Percentiles rank a stretch among this genome's conserved stretches.
Evolutionary conservation across 2,888 invertebrate genomes (phyloP).

Genomic region (Drosophila phalerata): DNA sequence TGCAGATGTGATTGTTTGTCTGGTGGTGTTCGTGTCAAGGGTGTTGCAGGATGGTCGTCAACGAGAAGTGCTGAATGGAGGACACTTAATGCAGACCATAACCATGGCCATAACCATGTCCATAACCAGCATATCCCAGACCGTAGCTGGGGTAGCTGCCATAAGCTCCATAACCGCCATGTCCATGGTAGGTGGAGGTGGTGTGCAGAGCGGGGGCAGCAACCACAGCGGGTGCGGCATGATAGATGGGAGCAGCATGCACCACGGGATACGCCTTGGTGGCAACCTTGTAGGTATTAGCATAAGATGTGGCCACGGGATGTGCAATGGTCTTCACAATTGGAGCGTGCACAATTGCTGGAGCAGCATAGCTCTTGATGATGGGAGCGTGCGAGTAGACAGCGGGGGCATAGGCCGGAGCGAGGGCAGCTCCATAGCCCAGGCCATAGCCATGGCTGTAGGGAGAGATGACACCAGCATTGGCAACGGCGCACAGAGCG

Average conservation of each 20-base stretch:
- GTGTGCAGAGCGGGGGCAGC: constrained; percentile 83
- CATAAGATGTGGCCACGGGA: constrained; percentile 84
- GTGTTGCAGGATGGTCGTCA: constrained; percentile 47
- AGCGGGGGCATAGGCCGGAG: constrained; percentile 79
- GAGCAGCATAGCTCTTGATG: constrained; percentile 80
- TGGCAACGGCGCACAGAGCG: constrained; percentile 85
- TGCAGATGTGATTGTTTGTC: constrained; percentile 27
- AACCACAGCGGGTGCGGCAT: constrained; percentile 76
- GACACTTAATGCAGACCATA: constrained; percentile 74
- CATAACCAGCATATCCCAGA: constrained; percentile 69
- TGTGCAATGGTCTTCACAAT: constrained; percentile 79
- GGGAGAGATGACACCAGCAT: constrained; percentile 84
- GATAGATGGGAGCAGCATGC: constrained; percentile 73
- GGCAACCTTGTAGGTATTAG: constrained; percentile 84
- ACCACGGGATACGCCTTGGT: constrained; percentile 82
- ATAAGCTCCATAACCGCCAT: constrained; percentile 63
- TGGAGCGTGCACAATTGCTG: constrained; percentile 78
- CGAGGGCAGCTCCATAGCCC: constrained; percentile 78
- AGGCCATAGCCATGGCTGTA: constrained; percentile 75
- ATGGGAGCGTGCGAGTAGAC: constrained; percentile 76
- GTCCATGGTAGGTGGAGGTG: constrained; percentile 80
- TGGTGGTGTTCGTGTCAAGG: constrained; percentile 21
- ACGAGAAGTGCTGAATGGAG: neutral
- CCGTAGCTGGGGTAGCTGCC: constrained; percentile 72
- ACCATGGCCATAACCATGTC: constrained; percentile 64